Evolutionary conservation across 2,113 vertebrate genomes (phyloP).

Genomic region (Sinocyclocheilus anophthalmus): DNA sequence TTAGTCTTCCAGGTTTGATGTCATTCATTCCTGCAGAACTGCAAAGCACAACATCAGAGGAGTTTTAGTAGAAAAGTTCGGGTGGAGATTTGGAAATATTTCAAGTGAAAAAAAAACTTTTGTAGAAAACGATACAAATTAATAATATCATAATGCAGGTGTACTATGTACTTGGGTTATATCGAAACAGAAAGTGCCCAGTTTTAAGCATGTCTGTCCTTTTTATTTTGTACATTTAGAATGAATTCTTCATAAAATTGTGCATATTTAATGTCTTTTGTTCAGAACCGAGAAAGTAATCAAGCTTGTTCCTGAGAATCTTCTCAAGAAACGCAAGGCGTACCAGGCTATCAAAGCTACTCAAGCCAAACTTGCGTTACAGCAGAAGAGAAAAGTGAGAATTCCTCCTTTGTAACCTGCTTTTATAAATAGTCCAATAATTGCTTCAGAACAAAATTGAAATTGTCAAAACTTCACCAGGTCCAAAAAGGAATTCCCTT

Average conservation of each 20-base stretch:
- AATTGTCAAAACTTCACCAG: slow-evolving; percentile 57
- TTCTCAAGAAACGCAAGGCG: slow-evolving; percentile 90
- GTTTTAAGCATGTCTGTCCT: not conserved
- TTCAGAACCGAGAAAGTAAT: slow-evolving; percentile 80
- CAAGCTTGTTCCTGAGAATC: slow-evolving; percentile 92
- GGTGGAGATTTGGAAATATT: too few species aligned
- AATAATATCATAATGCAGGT: too few species aligned
- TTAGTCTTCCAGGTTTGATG: too few species aligned
- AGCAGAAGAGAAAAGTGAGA: slow-evolving; percentile 86
- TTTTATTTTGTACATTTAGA: not conserved
- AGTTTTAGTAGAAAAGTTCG: too few species aligned
- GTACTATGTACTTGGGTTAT: too few species aligned
- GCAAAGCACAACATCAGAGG: too few species aligned
- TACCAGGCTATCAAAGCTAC: slow-evolving; percentile 95
- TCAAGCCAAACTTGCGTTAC: slow-evolving; percentile 88
- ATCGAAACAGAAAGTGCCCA: too few species aligned
- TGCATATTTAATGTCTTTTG: not conserved
- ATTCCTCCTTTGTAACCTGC: not conserved
- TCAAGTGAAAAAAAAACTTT: too few species aligned
- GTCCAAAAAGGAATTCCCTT: slow-evolving; percentile 78
- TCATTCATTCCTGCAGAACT: too few species aligned
- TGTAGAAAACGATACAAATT: too few species aligned
- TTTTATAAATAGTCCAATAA: not conserved
- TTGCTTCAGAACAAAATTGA: not conserved
- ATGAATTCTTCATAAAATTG: not conserved